Evolutionary conservation across 2,113 vertebrate species (phyloP), one percentile per base, ranked within the genome.

Genomic region (Macrotis lagotis): DNA sequence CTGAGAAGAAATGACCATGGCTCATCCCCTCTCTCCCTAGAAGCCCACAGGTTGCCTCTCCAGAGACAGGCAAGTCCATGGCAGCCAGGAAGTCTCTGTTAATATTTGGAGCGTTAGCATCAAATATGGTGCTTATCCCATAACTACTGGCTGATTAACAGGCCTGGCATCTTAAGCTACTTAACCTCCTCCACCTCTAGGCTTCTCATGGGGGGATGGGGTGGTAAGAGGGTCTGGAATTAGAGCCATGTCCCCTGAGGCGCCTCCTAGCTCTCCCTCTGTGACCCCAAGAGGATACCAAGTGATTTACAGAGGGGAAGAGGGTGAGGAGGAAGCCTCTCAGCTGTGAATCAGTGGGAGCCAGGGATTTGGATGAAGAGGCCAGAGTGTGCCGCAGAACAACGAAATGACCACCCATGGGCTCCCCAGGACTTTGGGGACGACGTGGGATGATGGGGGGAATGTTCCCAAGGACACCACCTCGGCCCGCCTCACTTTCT

Each of bases 341-440:
- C 16, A 66, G 31, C 31, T 66, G 59, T 1, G 94, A 96, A 97
- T 44, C 1, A 0, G 19, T 44, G 16, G 37, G 19, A n/a, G 37
- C 37, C 2, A 44, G 59, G 59, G 59, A 66, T 37, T 37, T 37
- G 14, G 59, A 95, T 48, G 48, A 48, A 49, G 48, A 49, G 94
- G 6, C 59, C 14, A 16, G 59, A 66, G 31, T 12, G 16, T 16
- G 11, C 92, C 94, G 95, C 96, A 98, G 97, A 52, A 93, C 44
- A 95, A 96, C 94, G 91, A 94, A 91, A 50, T 14, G 53, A 98
- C 98, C 94, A 83, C 91, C 91, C 9, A 92, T 97, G 95, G 97
- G 97, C 95, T 97, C 96, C 97, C 95, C 22, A 0, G 55, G 97
- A 96, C 74, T 94, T 91, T 93, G n/a, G n/a, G n/a, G n/a, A n/a